These are phyloP conservation scores for Scleropages formosus DNA, from an alignment of 2,797 vertebrate genomes.

Conservation along the genomic window DNA sequence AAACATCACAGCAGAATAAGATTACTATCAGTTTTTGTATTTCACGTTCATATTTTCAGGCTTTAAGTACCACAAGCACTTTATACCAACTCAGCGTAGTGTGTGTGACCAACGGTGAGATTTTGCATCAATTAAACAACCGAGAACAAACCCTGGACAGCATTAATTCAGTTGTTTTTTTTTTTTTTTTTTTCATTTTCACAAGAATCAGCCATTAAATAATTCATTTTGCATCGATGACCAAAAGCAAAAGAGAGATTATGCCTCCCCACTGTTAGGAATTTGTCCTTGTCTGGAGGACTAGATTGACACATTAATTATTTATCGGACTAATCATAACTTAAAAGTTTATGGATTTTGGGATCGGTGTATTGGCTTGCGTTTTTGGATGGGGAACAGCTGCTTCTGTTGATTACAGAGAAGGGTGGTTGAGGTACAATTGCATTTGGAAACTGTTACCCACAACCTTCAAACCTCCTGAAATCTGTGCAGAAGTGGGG, in stretches of 20 bases:
- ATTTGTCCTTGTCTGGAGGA: conserved; percentile 97
- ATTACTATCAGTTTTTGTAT: no score
- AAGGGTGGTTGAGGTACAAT: conserved; percentile 56
- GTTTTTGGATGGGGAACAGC: conserved; percentile 56
- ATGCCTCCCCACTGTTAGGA: conserved; percentile 92
- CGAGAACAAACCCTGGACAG: conserved; percentile 82
- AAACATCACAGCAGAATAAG: no score
- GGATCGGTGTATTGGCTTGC: conserved; percentile 69
- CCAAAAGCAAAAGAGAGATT: conserved; percentile 87
- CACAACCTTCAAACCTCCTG: conserved; percentile 57
- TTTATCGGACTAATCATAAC: conserved; percentile 99
- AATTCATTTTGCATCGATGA: conserved; percentile 94
- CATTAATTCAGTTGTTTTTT: conserved; percentile 98
- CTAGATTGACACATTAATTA: conserved; percentile 99
- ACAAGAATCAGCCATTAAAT: conserved; percentile 98
- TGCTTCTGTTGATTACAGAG: conserved; percentile 67
- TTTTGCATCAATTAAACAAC: conserved; percentile 95
- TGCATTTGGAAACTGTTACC: conserved; percentile 52
- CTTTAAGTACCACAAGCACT: no score
- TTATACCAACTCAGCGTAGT: no score
- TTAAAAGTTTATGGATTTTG: conserved; percentile 84
- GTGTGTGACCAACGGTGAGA: conserved; percentile 63
- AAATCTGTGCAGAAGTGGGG: conserved; percentile 36
- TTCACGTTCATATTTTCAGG: no score
- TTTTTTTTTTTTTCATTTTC: conserved; percentile 97